Base-by-base conservation (phyloP, 2,888 invertebrate species). In the Smittia sp. region DNA sequence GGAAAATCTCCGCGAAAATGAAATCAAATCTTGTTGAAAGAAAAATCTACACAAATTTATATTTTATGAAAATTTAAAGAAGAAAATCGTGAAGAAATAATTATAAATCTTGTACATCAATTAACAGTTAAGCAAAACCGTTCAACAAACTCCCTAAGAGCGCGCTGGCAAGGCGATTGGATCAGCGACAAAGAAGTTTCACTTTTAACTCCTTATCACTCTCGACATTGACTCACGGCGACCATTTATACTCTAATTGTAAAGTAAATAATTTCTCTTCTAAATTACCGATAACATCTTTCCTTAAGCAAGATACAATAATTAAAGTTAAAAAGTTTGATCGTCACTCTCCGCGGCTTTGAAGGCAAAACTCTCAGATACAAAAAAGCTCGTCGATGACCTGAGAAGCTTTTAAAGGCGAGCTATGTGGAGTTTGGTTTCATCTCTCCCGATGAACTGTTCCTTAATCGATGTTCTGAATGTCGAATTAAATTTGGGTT, bases 91-190 rank as follows among this genome's bases (percentile, higher is more conserved):
- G 46, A 46, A 46, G 11, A 11, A 46, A 46, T 32, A 32, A 32
- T 32, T 32, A 46, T n/a, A 46, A 46, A 46, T 46, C 46, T 46
- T 46, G 46, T 46, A 46, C 46, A 46, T 46, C 46, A 46, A 46
- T 46, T 46, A 46, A 2, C 46, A 46, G 46, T 46, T 46, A 46
- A 46, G 46, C 46, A 46, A 46, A 46, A 3, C 11, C 46, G 46
- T 46, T 46, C 46, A 46, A 46, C 46, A 46, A 46, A 46, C 46
- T 46, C 46, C 46, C 46, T 6, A 32, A 32, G 32, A 32, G 9
- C 32, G 32, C 3, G 32, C 32, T 32, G 32, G 32, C 3, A 3
- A 32, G 32, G 32, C 32, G 32, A 32, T 32, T 32, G 32, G 32
- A 32, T 6, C 32, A 32, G 3, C 32, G 32, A 32, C n/a, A n/a